Base-by-base conservation (phyloP, 1,140 invertebrate species). In the Drosophila sp. region DNA sequence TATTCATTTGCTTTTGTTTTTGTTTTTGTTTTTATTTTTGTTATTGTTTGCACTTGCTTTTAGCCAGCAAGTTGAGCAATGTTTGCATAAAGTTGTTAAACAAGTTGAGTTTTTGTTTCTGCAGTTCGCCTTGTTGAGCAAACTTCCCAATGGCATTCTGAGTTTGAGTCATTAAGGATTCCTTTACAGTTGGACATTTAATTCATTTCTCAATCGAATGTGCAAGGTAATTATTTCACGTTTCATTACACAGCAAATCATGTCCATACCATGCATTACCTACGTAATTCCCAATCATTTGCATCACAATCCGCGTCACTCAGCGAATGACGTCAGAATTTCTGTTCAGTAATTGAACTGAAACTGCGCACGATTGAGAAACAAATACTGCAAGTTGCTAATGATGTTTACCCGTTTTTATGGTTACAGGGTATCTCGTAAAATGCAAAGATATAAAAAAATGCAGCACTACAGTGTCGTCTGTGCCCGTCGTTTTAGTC, bases 61-160 rank as follows among this genome's bases (percentile, higher is more conserved):
- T 50, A 46, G 51, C 43, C 67, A 80, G 18, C 69, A 58, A 63
- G 67, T 50, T 50, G 48, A 66, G 46, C 34, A 73, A 62, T 74
- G 77, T 78, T 83, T 82, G 80, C 53, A 61, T 71, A 61, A 71
- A 82, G 62, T 76, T 76, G 32, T 76, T 78, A 43, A 7, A 36
- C 45, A 79, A 79, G 50, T 74, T 53, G 9, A 40, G 16, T 46
- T 65, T 29, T 34, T 53, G n/a, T 36, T 38, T 34, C 18, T 38
- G 8, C 40, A 73, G 43, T 62, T 53, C 32, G 14, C 36, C 34
- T 43, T 46, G 50, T 43, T 58, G 21, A 13, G 11, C 4, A 36
- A 61, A 59, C 40, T 64, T 59, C 32, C 6, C 11, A 50, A 50
- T 67, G 32, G 11, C 21, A 63, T 62, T 50, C 16, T 16, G 50